Percentiles rank a stretch among this genome's conserved stretches.
Evolutionary conservation across 2,888 invertebrate genomes (phyloP).

Genomic region (Apamea sordens): DNA sequence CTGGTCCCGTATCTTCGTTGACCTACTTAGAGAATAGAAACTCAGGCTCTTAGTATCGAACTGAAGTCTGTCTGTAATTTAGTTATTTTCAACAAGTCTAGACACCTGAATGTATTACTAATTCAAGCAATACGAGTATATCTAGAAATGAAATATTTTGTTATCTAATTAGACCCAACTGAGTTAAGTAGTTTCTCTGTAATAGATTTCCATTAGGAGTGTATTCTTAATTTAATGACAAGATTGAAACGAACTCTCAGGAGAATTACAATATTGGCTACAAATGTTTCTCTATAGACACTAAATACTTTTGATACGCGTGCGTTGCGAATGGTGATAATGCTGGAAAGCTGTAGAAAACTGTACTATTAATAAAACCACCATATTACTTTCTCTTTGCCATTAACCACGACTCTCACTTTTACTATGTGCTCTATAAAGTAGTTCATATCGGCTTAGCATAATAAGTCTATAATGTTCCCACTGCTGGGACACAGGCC

Average conservation of each 20-base stretch:
- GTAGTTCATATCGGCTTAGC: not conserved
- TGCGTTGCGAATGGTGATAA: slow-evolving; percentile 14
- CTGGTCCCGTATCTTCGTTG: not conserved
- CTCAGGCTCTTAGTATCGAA: not conserved
- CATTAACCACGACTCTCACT: slow-evolving; percentile 35
- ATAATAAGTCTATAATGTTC: not conserved
- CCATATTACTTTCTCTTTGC: slow-evolving; percentile 54
- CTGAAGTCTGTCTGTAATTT: not conserved
- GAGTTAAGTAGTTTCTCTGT: slow-evolving; percentile 33
- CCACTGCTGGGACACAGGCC: not conserved
- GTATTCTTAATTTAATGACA: slow-evolving; percentile 22
- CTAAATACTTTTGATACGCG: slow-evolving; percentile 33
- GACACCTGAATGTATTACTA: slow-evolving; percentile 14
- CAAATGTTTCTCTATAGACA: slow-evolving; percentile 20
- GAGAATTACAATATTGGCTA: slow-evolving; percentile 18
- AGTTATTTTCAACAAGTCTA: slow-evolving; percentile 20
- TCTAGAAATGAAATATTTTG: slow-evolving; percentile 23
- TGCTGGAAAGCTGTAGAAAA: slow-evolving; percentile 53
- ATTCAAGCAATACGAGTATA: slow-evolving; percentile 10
- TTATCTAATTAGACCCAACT: slow-evolving; percentile 6
- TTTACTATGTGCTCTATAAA: slow-evolving; percentile 20
- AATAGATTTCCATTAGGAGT: slow-evolving; percentile 36
- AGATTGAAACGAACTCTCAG: slow-evolving; percentile 11
- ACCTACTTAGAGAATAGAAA: not conserved
- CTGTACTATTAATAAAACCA: slow-evolving; percentile 40